These are phyloP conservation scores for Lycocorax pyrrhopterus DNA, from an alignment of 2,113 vertebrate species.

Conservation along the genomic window DNA sequence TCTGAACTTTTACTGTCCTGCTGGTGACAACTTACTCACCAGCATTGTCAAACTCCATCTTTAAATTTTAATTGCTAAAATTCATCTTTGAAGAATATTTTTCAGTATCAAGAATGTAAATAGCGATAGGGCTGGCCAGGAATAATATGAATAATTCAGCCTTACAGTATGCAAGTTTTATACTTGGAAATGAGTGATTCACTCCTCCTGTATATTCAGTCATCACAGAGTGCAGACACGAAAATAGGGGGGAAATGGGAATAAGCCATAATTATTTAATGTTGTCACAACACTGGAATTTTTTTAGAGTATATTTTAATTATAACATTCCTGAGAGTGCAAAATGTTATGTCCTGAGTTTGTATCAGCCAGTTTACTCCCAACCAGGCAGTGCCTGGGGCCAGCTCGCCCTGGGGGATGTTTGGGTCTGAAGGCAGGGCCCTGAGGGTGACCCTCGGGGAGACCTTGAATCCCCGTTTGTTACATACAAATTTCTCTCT, in stretches of 20 bases:
- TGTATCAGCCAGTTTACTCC: neutral
- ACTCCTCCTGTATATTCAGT: neutral
- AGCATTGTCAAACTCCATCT: neutral
- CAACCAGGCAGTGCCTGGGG: neutral
- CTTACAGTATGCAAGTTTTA: slow-evolving; percentile 15
- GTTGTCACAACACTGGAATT: neutral
- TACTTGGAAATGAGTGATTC: slow-evolving; percentile 33
- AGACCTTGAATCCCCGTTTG: fast-evolving
- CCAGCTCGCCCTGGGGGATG: neutral
- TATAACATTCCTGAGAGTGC: neutral
- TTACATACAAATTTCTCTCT: neutral
- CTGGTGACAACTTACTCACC: neutral
- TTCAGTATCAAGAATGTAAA: slow-evolving; percentile 48
- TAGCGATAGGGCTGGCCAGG: neutral
- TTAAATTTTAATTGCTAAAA: slow-evolving; percentile 44
- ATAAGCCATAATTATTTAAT: slow-evolving; percentile 3
- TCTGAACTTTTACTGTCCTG: neutral
- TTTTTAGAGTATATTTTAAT: neutral
- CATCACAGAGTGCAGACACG: neutral
- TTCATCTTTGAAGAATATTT: slow-evolving; percentile 34
- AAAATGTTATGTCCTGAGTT: neutral
- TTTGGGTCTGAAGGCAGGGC: neutral
- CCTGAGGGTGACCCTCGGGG: neutral
- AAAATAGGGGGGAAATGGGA: neutral
- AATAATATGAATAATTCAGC: slow-evolving; percentile 51